Percentiles rank a stretch among this genome's conserved stretches.
These are phyloP conservation scores for Hystrix brachyura DNA, from an alignment of 2,113 vertebrate species.

Conservation along the genomic window DNA sequence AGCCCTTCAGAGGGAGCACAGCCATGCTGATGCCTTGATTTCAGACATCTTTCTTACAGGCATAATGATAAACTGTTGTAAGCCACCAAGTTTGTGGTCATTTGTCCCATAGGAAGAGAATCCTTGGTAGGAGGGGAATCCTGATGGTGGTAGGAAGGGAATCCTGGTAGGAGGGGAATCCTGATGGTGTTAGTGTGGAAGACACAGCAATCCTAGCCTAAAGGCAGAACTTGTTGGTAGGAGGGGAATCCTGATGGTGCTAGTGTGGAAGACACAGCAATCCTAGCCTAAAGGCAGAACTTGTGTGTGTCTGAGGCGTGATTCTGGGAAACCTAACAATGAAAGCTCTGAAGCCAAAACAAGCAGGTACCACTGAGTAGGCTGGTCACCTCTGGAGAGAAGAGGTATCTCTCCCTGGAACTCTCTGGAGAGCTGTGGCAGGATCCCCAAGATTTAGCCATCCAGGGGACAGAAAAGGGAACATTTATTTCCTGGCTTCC, in stretches of 20 bases:
- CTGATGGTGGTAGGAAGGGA: background rate
- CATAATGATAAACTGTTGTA: background rate
- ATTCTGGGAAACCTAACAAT: background rate
- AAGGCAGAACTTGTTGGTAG: background rate
- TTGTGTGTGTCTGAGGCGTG: background rate
- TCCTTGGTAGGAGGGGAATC: background rate
- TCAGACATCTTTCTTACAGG: background rate
- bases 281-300: background rate
- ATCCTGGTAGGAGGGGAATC: background rate
- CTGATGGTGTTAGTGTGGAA: background rate
- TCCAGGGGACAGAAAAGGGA: background rate
- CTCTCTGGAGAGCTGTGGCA: background rate
- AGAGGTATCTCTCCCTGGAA: background rate
- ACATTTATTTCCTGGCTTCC: background rate
- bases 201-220: background rate
- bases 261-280: background rate
- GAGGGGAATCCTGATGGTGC: background rate
- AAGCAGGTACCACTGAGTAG: background rate
- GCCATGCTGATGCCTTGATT: background rate
- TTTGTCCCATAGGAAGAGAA: background rate
- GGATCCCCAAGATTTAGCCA: too few relatives aligned
- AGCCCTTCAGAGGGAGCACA: background rate
- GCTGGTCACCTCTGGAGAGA: fast-evolving
- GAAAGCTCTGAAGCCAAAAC: background rate
- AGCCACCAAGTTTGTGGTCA: background rate